Conservation (phyloP, 1,140 invertebrate genomes). For the Phenacoccus solenopsis region DNA sequence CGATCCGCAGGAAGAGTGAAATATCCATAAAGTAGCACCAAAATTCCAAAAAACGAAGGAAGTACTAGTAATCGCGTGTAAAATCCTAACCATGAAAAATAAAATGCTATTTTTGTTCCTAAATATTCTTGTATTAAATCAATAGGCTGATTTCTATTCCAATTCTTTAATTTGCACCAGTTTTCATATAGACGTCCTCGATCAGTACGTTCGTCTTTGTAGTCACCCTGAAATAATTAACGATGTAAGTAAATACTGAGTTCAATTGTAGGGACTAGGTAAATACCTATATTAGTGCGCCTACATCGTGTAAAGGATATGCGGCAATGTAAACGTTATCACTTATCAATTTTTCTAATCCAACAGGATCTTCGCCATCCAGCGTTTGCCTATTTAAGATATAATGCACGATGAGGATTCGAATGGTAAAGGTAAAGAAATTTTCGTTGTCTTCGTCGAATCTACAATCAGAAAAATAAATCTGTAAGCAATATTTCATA, state of each 20-base stretch:
- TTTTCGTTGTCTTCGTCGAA: constrained; percentile 71
- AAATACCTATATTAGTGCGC: too few species aligned
- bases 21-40: constrained; percentile 71
- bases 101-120: constrained; percentile 81
- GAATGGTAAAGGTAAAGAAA: constrained; percentile 74
- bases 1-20: constrained; percentile 45
- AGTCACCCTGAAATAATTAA: constrained; percentile 68
- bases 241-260: constrained; percentile 32
- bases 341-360: constrained; percentile 64
- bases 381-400: constrained; percentile 79
- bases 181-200: background rate
- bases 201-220: background rate
- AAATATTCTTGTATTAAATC: constrained; percentile 78
- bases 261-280: too few species aligned
- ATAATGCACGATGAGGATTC: constrained; percentile 79
- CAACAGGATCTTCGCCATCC: constrained; percentile 54
- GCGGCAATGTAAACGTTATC: constrained; percentile 66
- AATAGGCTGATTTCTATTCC: constrained; percentile 72
- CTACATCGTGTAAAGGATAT: constrained; percentile 81
- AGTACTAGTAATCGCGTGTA: constrained; percentile 85
- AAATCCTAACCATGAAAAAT: constrained; percentile 94
- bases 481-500: too few species aligned
- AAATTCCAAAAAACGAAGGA: constrained; percentile 64
- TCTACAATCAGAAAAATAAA: constrained; percentile 27
- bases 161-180: constrained; percentile 46